Evolutionary conservation across 2,888 invertebrate genomes (phyloP), one percentile per base, ranked within the genome.

Genomic region (Amphiduros pacificus): DNA sequence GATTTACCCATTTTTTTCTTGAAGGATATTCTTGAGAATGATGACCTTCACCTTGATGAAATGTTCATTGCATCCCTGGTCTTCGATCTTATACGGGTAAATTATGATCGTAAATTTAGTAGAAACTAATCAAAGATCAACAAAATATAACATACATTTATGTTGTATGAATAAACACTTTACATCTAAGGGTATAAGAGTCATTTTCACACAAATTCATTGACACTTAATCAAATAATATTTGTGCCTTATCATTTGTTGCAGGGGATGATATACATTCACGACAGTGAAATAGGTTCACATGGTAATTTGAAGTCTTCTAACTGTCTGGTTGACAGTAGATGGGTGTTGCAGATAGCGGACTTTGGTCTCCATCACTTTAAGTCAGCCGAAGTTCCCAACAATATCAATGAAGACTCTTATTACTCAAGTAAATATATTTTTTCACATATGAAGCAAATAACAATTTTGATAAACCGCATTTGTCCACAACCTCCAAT

Each of bases 61-160:
- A 92, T 97, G 89, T 98, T 98, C 85, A 91, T 97, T 82, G 93
- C 97, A 72, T 98, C 97, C 66, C 88, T 99, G 82, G 90, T 98
- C 80, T 93, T 94, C 86, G 98, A 99, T 90, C 90, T 99, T 86
- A 92, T 98, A 82, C 96, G 95, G 90, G 97, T 95, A 86, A 29
- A 53, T 55, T 41, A 40, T n/a, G n/a, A n/a, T n/a, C n/a, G n/a
- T n/a, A n/a, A n/a, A n/a, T n/a, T n/a, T n/a, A n/a, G n/a, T n/a
- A n/a, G n/a, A n/a, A n/a, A n/a, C n/a, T n/a, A n/a, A n/a, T n/a
- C n/a, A n/a, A n/a, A n/a, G n/a, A n/a, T n/a, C n/a, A n/a, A n/a
- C n/a, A n/a, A n/a, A n/a, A n/a, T n/a, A n/a, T n/a, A n/a, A n/a
- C n/a, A n/a, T n/a, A n/a, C n/a, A n/a, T n/a, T n/a, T n/a, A n/a